phyloP scores from a whole-genome alignment of 2,113 vertebrate genomes.

The Hypomesus transpacificus region DNA sequence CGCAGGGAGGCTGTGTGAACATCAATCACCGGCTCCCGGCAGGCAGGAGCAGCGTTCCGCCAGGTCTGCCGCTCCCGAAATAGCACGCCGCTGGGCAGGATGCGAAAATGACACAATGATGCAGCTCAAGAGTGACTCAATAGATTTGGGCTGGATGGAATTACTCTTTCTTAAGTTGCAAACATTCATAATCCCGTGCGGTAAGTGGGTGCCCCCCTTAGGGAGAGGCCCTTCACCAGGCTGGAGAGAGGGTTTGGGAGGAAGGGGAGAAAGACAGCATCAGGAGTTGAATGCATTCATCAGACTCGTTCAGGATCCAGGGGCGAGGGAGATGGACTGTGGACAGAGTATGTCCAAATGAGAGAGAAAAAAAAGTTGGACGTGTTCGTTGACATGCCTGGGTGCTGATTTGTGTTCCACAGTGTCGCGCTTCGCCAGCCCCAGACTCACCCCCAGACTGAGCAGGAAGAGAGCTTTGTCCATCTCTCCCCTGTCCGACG shows the following conservation, averaged over 20 bases:
- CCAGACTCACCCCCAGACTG: constrained; percentile 79
- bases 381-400: background rate
- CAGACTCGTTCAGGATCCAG: no score
- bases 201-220: constrained; percentile 15
- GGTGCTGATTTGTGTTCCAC: constrained; percentile 34
- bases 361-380: no score
- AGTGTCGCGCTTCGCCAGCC: constrained; percentile 88
- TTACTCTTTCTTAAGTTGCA: constrained; percentile 30
- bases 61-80: constrained; percentile 32
- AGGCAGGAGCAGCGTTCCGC: constrained; percentile 18
- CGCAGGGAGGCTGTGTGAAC: constrained; percentile 30
- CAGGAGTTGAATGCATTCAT: background rate
- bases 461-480: constrained; percentile 87
- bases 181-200: constrained; percentile 22
- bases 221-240: background rate
- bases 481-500: constrained; percentile 87
- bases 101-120: constrained; percentile 28
- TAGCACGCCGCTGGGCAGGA: constrained; percentile 32
- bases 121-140: constrained; percentile 13
- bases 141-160: constrained; percentile 23
- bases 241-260: constrained; percentile 9
- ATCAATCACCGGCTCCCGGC: constrained; percentile 56
- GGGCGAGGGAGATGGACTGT: no score
- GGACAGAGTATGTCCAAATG: no score
- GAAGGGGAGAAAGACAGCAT: constrained; percentile 10